Evolutionary conservation across 2,113 vertebrate species (phyloP).

Genomic region (Odontesthes bonariensis): DNA sequence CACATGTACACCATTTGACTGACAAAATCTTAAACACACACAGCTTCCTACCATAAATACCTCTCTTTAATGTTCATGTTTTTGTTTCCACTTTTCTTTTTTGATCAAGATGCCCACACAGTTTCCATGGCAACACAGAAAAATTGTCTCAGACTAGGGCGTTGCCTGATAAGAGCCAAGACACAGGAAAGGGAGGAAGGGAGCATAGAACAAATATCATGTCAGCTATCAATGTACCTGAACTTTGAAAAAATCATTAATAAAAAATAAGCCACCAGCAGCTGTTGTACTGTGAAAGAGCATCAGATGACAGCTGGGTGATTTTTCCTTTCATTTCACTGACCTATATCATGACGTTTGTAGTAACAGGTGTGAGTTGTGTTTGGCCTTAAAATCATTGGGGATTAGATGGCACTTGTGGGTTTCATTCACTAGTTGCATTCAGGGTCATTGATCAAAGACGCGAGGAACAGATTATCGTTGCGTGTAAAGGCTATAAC

Average conservation of each 20-base stretch:
- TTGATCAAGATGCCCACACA: conserved; percentile 73
- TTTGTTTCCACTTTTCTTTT: conserved; percentile 56
- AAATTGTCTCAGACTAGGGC: conserved; percentile 36
- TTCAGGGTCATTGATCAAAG: conserved; percentile 45
- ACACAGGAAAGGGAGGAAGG: conserved; percentile 10
- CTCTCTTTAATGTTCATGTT: conserved; percentile 52
- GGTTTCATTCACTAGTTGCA: conserved; percentile 8
- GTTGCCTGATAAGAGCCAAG: conserved; percentile 46
- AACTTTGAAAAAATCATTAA: conserved; percentile 35
- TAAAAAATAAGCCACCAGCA: conserved; percentile 26
- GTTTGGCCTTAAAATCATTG: not conserved
- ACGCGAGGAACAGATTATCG: conserved; percentile 19
- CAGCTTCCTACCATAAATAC: conserved; percentile 25
- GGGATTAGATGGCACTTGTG: not conserved
- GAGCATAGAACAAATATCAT: conserved; percentile 14
- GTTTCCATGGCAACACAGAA: conserved; percentile 79
- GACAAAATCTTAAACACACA: conserved; percentile 29
- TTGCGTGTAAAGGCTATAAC: conserved; percentile 40
- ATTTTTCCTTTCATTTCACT: conserved; percentile 26
- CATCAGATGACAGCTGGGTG: conserved; percentile 33
- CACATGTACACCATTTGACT: not conserved
- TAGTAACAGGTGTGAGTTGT: conserved; percentile 3
- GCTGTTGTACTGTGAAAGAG: conserved; percentile 24
- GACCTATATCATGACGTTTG: conserved; percentile 13
- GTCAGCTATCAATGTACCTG: conserved; percentile 1